Base-by-base conservation (phyloP, 2,888 invertebrate genomes). In the Monochamus alternatus region DNA sequence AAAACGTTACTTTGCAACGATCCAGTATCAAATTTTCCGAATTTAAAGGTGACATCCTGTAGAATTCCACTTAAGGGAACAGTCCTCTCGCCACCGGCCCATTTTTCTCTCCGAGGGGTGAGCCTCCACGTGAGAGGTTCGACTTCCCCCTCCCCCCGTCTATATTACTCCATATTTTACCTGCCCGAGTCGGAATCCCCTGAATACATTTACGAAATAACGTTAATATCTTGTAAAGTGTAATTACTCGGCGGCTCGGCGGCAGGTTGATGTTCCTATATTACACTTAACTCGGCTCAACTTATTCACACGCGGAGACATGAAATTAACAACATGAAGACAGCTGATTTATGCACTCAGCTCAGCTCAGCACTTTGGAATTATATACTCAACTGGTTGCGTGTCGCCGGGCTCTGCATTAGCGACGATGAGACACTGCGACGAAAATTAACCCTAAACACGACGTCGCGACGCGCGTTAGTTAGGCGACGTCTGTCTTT, bases 321-420 rank as follows among this genome's bases (percentile, higher is more conserved):
- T 75, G 81, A 83, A 84, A 84, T 84, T 84, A 84, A 84, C 84
- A 84, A 81, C 80, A 75, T 78, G 77, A 81, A 81, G 81, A 80
- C 81, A 79, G 75, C 79, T 83, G 84, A 83, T 84, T 84, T 84
- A 84, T 84, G 77, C 79, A 81, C 80, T 76, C 64, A 75, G 73
- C 72, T 73, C 47, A 55, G 70, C 76, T 79, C 80, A 77, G 78
- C 81, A 79, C 76, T 81, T 78, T 79, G 77, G 74, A 80, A 80
- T 80, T 78, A 80, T 78, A 78, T 70, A 67, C 75, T 73, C 73
- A 74, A 69, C 68, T 51, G 69, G 59, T 43, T 47, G 69, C 60
- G 69, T 69, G 69, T 69, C 69, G 43, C 66, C 52, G 31, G 64
- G 14, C 43, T 64, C 43, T 44, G 64, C 47, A 44, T 52, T 43